Conservation (phyloP, 2,888 invertebrate genomes). For the Hypomecis punctinalis region DNA sequence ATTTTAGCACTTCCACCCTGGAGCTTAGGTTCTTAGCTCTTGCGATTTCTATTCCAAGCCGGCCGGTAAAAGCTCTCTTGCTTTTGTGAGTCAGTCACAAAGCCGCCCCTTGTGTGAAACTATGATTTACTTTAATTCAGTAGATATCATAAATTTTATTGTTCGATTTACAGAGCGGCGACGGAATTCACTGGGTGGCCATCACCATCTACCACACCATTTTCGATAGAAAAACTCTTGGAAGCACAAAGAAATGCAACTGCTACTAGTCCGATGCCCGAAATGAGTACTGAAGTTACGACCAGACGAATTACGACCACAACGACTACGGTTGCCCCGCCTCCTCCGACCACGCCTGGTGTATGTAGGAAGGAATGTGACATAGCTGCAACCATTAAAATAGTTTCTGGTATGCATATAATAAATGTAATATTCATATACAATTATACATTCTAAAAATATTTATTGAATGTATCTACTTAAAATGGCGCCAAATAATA, state of each 20-base stretch:
- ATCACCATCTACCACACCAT: constrained; percentile 93
- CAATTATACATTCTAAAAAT: background rate
- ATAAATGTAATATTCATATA: background rate
- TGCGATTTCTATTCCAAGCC: too few species aligned
- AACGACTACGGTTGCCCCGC: constrained; percentile 89
- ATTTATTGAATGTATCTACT: background rate
- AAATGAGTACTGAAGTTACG: constrained; percentile 76
- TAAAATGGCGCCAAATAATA: too few species aligned
- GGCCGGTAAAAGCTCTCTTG: too few species aligned
- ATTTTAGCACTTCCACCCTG: too few species aligned
- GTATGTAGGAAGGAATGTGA: constrained; percentile 92
- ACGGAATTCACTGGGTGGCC: constrained; percentile 97
- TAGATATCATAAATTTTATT: background rate
- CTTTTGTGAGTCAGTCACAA: too few species aligned
- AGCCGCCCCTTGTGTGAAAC: too few species aligned
- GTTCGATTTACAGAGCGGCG: constrained; percentile 86
- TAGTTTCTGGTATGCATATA: constrained; percentile 86
- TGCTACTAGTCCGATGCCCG: constrained; percentile 81
- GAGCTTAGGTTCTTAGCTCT: too few species aligned
- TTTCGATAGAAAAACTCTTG: constrained; percentile 92
- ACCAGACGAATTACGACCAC: constrained; percentile 83
- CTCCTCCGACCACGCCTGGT: constrained; percentile 92
- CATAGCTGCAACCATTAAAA: constrained; percentile 93
- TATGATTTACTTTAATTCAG: background rate
- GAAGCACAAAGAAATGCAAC: constrained; percentile 88